A percentile compares a stretch with the other conserved stretches of the same genome.
Conservation (phyloP, 35 echinoderm and acorn worm genomes). For the Diadema setosum region DNA sequence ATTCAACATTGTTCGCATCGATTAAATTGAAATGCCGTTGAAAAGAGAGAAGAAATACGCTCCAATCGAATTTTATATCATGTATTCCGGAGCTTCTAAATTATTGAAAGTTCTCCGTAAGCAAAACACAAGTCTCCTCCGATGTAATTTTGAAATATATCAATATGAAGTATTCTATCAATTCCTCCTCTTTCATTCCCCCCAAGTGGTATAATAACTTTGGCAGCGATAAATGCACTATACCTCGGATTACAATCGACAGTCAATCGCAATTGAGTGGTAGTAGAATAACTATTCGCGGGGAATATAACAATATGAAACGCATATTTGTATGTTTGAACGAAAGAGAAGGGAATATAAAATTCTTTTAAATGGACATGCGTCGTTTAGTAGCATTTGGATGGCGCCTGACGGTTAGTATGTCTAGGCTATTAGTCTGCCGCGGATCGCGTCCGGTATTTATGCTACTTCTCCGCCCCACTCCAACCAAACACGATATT, state of each 20-base stretch:
- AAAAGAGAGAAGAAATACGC: background rate
- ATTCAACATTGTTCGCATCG: background rate
- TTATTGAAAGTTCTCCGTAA: background rate
- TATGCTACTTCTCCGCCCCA: background rate
- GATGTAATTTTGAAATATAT: background rate
- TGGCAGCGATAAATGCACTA: background rate
- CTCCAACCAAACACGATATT: background rate
- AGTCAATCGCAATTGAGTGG: background rate
- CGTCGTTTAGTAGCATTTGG: background rate
- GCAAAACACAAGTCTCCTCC: background rate
- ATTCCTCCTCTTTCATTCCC: background rate
- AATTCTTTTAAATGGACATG: slow-evolving; percentile 4
- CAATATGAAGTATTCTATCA: background rate
- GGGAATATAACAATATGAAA: background rate
- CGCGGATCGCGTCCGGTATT: background rate
- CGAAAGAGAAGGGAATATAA: background rate
- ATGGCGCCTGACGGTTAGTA: background rate
- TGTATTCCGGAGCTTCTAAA: background rate
- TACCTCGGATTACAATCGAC: background rate
- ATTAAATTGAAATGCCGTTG: background rate
- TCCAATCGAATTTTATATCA: background rate
- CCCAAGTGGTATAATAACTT: background rate
- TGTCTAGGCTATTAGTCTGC: background rate
- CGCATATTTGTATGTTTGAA: background rate
- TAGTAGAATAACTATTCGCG: background rate